Conservation (phyloP, 2,113 vertebrate species). For the Spermophilus dauricus region DNA sequence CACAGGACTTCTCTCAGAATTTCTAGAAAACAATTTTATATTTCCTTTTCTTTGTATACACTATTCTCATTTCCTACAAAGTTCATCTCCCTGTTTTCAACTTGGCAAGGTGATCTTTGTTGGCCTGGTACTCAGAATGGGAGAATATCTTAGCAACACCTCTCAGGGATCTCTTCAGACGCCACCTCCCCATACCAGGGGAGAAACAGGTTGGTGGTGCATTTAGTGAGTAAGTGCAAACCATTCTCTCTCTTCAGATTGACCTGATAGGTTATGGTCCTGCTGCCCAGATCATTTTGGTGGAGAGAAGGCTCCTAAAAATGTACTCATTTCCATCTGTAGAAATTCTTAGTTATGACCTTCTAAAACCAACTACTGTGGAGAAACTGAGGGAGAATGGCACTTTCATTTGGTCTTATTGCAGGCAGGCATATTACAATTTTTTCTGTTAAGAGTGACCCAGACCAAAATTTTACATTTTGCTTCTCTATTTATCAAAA, state of each 20-base stretch:
- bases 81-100: not conserved
- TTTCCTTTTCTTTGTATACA: not conserved
- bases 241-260: not conserved
- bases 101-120: not conserved
- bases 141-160: not conserved
- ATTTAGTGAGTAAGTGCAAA: not conserved
- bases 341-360: not conserved
- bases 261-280: not conserved
- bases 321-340: not conserved
- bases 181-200: too few species aligned
- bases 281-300: not conserved
- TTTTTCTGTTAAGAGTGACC: constrained; percentile 46
- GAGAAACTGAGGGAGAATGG: not conserved
- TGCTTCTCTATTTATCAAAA: constrained; percentile 53
- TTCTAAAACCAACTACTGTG: not conserved
- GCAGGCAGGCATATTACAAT: constrained; percentile 1
- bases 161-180: not conserved
- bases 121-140: not conserved
- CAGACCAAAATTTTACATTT: not conserved
- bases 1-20: not conserved
- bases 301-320: not conserved
- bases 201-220: not conserved
- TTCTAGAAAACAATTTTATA: not conserved
- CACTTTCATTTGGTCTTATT: constrained; percentile 37
- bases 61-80: not conserved